phyloP scores from a whole-genome alignment of 2,888 invertebrate genomes.

The Eupeodes luniger region DNA sequence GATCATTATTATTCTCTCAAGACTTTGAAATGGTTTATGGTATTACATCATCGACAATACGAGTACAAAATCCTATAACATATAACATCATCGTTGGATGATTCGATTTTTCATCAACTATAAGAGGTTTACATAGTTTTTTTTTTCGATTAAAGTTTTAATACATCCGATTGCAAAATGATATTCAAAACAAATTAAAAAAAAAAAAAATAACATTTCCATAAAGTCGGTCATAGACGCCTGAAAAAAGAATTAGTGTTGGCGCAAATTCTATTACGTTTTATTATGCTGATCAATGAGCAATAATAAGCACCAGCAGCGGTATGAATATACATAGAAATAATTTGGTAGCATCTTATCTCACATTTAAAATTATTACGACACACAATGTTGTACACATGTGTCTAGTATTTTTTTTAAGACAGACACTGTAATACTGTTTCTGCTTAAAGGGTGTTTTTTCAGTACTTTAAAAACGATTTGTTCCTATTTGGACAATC shows the following conservation, averaged over 20 bases:
- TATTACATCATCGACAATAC: slow-evolving; percentile 52
- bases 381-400: neutral
- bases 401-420: neutral
- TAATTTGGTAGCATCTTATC: slow-evolving; percentile 25
- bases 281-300: slow-evolving; percentile 27
- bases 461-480: neutral
- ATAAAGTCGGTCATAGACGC: slow-evolving; percentile 36
- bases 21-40: neutral
- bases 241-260: neutral
- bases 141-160: slow-evolving; percentile 24
- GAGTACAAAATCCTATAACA: neutral
- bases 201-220: neutral
- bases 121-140: slow-evolving; percentile 7
- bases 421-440: neutral
- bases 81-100: slow-evolving; percentile 15
- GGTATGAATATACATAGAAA: neutral
- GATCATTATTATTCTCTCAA: slow-evolving; percentile 35
- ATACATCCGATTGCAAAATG: slow-evolving; percentile 48
- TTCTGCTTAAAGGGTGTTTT: neutral
- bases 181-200: slow-evolving; percentile 27
- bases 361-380: neutral
- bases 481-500: too few species aligned
- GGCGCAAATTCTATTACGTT: slow-evolving; percentile 14
- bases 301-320: neutral
- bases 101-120: slow-evolving; percentile 30